phyloP scores from a whole-genome alignment of 2,888 invertebrate genomes.

The Plagodis pulveraria region DNA sequence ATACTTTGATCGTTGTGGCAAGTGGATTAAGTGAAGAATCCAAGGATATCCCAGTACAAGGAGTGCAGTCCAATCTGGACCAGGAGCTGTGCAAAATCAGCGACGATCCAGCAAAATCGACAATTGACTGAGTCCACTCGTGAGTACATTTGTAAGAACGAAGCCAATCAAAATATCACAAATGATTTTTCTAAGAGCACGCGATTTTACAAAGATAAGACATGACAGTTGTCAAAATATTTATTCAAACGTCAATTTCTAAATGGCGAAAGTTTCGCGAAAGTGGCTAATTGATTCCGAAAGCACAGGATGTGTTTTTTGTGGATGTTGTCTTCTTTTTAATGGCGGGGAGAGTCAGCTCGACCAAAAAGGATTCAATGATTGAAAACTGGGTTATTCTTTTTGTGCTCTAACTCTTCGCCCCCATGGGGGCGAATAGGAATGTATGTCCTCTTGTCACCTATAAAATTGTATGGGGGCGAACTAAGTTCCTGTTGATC shows the following conservation, averaged over 20 bases:
- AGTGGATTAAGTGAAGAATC: neutral
- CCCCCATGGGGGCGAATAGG: too few relatives aligned
- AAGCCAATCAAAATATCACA: conserved; percentile 21
- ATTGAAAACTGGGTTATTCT: too few relatives aligned
- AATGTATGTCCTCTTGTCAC: too few relatives aligned
- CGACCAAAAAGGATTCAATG: too few relatives aligned
- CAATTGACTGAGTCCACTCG: conserved; percentile 9
- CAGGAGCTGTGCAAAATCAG: conserved; percentile 6
- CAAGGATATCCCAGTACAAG: neutral
- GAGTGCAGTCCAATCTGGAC: neutral
- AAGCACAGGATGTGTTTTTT: conserved; percentile 9
- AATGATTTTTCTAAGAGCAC: conserved; percentile 11
- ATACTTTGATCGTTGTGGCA: too few relatives aligned
- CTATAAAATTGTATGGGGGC: too few relatives aligned
- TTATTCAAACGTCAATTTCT: conserved; percentile 1
- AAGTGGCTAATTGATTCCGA: neutral
- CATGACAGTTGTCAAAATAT: conserved; percentile 14
- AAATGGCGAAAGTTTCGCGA: neutral
- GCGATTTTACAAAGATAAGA: conserved; percentile 10
- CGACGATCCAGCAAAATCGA: conserved; percentile 13
- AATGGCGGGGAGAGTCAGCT: conserved; percentile 5
- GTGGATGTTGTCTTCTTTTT: conserved; percentile 14
- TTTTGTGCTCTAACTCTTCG: too few relatives aligned
- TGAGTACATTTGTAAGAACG: conserved; percentile 16
- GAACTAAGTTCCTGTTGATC: too few relatives aligned